Evolutionary conservation across 2,888 invertebrate genomes (phyloP), one percentile per base, ranked within the genome.

Genomic region (Eristalinus aeneus): DNA sequence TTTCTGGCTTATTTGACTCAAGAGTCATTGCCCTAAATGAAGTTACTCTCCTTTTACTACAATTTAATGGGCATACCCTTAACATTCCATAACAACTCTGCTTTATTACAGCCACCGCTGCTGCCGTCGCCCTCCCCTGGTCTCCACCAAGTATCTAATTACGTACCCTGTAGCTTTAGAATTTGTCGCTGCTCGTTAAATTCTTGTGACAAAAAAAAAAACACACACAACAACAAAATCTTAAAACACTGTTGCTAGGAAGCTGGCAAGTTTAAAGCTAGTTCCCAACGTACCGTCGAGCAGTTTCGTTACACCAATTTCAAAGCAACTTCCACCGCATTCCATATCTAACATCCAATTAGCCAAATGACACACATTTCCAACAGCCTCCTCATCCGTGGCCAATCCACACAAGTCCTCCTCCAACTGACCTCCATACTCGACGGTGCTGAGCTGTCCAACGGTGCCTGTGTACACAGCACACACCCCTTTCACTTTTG

Each of bases 351-450:
- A 56, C 77, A 77, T 86, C 86, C 77, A 86, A 86, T 86, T 86
- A 86, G 82, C 69, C 86, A 82, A 86, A 86, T 86, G 82, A 86
- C 86, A 86, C 58, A 86, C 77, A 78, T 82, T 82, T 74, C 60
- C 61, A 77, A 61, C 73, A 73, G 64, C 75, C 67, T 78, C 74
- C 46, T 46, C 46, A n/a, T 39, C 12, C 58, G 61, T 32, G 68
- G 64, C 64, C 69, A 84, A 67, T 79, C 71, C 80, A 36, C 61
- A 77, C 32, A 86, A 56, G 63, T 81, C 76, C 76, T 79, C 60
- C 67, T 68, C 73, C 54, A 53, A 81, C 71, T 82, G 82, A 82
- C 86, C 86, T 78, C 86, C 82, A 86, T 86, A 69, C 23, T 53
- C 31, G 11, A 10, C 27, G 27, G 27, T 27, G 27, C 46, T 8